Conservation (phyloP, 1,140 invertebrate species). For the Drosophila ironensis region DNA sequence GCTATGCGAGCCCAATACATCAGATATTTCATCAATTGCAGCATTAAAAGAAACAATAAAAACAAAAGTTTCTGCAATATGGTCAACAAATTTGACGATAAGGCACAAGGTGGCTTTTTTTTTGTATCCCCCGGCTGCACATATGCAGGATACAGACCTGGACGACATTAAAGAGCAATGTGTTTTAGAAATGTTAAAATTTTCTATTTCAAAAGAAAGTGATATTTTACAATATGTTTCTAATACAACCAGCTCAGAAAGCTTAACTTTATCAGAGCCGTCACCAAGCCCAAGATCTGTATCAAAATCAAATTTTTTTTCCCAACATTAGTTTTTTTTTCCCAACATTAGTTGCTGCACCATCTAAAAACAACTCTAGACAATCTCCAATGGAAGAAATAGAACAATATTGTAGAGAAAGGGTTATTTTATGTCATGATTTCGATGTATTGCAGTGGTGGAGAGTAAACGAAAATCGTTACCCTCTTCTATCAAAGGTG, state of each 20-base stretch:
- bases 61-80: slow-evolving; percentile 24
- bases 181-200: too few relatives aligned
- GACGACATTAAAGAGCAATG: slow-evolving; percentile 18
- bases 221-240: slow-evolving; percentile 20
- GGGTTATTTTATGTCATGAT: slow-evolving; percentile 27
- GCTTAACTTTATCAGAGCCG: slow-evolving; percentile 7
- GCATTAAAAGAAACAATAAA: too few relatives aligned
- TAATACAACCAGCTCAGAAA: slow-evolving; percentile 15
- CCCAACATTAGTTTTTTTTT: too few relatives aligned
- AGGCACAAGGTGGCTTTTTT: slow-evolving; percentile 30
- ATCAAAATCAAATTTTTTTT: slow-evolving; percentile 30
- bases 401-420: slow-evolving; percentile 27
- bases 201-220: slow-evolving; percentile 18
- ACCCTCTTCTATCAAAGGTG: slow-evolving; percentile 32
- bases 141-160: slow-evolving; percentile 22
- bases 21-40: slow-evolving; percentile 20
- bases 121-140: slow-evolving; percentile 21
- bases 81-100: slow-evolving; percentile 27
- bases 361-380: slow-evolving; percentile 15
- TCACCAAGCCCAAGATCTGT: too few relatives aligned
- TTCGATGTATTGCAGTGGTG: slow-evolving; percentile 31
- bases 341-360: slow-evolving; percentile 23
- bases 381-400: slow-evolving; percentile 30
- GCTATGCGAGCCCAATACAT: slow-evolving; percentile 2
- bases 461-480: slow-evolving; percentile 24